Percentiles rank a stretch among this genome's conserved stretches.
Evolutionary conservation across 37 sponge, comb jelly and placozoan species (phyloP).

Genomic region (Corticium candelabrum): DNA sequence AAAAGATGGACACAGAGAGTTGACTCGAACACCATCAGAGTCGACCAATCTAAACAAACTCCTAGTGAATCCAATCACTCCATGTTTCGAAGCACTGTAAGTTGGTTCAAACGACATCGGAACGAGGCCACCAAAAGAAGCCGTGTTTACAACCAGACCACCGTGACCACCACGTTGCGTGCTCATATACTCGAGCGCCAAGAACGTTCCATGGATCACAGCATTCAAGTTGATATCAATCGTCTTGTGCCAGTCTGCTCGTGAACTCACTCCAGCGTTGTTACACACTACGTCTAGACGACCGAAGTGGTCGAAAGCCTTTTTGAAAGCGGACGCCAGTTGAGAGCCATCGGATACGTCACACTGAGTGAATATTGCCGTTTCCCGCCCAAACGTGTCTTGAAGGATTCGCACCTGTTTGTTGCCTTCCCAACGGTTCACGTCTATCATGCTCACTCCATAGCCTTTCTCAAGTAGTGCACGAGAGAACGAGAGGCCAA

Average conservation of each 20-base stretch:
- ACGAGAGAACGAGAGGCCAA: slow-evolving; percentile 43
- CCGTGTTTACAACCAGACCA: slow-evolving; percentile 56
- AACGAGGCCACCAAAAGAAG: slow-evolving; percentile 54
- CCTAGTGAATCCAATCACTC: slow-evolving; percentile 15
- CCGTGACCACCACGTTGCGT: slow-evolving; percentile 37
- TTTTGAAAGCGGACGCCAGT: slow-evolving; percentile 33
- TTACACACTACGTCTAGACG: slow-evolving; percentile 60
- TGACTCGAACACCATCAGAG: slow-evolving; percentile 37
- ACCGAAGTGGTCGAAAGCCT: slow-evolving; percentile 30
- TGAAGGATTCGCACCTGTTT: slow-evolving; percentile 13
- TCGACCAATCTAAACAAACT: background rate
- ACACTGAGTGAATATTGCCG: slow-evolving; percentile 22
- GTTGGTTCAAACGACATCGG: slow-evolving; percentile 1
- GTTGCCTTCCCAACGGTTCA: slow-evolving; percentile 20
- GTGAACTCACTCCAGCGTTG: slow-evolving; percentile 74
- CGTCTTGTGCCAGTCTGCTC: slow-evolving; percentile 44
- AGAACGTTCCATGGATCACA: slow-evolving; percentile 9
- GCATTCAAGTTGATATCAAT: slow-evolving; percentile 41
- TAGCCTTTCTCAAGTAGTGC: slow-evolving; percentile 41
- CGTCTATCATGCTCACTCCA: slow-evolving; percentile 44
- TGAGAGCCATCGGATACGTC: slow-evolving; percentile 40
- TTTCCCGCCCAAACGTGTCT: slow-evolving; percentile 16
- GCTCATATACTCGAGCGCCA: slow-evolving; percentile 64
- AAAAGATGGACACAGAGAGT: slow-evolving; percentile 63
- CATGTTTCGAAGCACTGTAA: slow-evolving; percentile 14